These are phyloP conservation scores for Neolamprologus sp. DNA, from an alignment of 2,113 vertebrate genomes.

Conservation along the genomic window DNA sequence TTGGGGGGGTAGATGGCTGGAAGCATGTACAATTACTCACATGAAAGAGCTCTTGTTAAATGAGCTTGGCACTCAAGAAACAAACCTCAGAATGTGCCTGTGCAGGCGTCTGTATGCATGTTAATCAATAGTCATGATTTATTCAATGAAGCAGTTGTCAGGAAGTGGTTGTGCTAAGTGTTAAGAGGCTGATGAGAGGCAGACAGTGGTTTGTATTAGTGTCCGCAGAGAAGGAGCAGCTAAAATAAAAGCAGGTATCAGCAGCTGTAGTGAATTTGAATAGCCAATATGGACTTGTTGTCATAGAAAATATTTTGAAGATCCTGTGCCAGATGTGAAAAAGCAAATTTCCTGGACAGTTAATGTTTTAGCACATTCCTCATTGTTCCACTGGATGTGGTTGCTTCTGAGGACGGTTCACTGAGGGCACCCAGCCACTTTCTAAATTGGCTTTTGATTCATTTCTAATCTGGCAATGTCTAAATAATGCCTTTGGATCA, in stretches of 20 bases:
- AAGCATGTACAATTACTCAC: constrained; percentile 62
- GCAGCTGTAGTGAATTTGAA: neutral
- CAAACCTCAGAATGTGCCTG: constrained; percentile 47
- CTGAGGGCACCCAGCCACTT: constrained; percentile 24
- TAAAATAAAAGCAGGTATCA: neutral
- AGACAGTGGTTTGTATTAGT: constrained; percentile 11
- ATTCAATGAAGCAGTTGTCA: constrained; percentile 61
- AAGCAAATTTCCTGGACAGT: neutral
- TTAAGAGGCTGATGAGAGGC: constrained; percentile 46
- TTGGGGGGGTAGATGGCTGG: constrained; percentile 11
- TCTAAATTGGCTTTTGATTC: constrained; percentile 39
- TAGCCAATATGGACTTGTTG: neutral
- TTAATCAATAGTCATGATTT: constrained; percentile 72
- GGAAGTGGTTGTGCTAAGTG: constrained; percentile 52
- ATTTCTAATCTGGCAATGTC: constrained; percentile 50
- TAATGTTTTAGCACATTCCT: neutral
- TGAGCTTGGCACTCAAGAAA: constrained; percentile 62
- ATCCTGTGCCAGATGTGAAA: neutral
- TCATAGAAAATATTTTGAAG: neutral
- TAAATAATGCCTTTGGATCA: constrained; percentile 49
- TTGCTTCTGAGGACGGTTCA: constrained; percentile 12
- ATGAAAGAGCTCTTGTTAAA: constrained; percentile 62
- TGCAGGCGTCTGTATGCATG: constrained; percentile 46
- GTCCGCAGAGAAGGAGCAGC: constrained; percentile 5
- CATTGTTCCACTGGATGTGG: neutral